Evolutionary conservation across 2,113 vertebrate species (phyloP).

Genomic region (Bufo gargarizans): DNA sequence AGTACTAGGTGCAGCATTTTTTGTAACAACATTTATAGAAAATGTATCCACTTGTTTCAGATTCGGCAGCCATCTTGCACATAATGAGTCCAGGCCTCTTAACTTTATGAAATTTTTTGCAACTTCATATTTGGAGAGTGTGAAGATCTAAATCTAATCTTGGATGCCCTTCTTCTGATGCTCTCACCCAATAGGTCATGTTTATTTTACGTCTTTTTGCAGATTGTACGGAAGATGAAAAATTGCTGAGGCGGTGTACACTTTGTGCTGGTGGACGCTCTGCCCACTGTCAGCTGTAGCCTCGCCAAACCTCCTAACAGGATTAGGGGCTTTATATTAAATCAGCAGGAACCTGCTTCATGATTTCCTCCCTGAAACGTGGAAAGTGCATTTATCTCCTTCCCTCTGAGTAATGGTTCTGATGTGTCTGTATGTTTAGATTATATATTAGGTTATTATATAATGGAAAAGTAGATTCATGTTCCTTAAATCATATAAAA

Average conservation of each 20-base stretch:
- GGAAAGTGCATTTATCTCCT: slow-evolving; percentile 22
- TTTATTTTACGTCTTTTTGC: slow-evolving; percentile 8
- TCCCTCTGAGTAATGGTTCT: not conserved
- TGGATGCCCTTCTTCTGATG: not conserved
- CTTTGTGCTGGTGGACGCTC: not conserved
- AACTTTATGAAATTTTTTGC: slow-evolving; percentile 20
- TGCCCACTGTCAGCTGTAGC: not conserved
- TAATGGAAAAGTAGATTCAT: not conserved
- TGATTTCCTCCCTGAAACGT: not conserved
- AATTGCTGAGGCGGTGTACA: not conserved
- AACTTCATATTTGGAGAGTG: not conserved
- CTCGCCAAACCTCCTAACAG: slow-evolving; percentile 27
- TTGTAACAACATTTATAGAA: no score
- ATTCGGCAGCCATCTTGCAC: not conserved
- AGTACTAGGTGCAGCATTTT: not conserved
- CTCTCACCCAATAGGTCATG: not conserved
- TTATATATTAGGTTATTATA: not conserved
- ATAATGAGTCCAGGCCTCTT: not conserved
- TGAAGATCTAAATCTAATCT: slow-evolving; percentile 26
- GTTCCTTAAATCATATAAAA: not conserved
- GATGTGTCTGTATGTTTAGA: not conserved
- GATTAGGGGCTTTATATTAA: slow-evolving; percentile 45
- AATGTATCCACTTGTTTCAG: not conserved
- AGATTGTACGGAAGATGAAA: slow-evolving; percentile 7
- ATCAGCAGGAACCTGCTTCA: slow-evolving; percentile 3